These are phyloP conservation scores for Heliconius sara DNA, from an alignment of 2,888 invertebrate genomes.

Conservation along the genomic window DNA sequence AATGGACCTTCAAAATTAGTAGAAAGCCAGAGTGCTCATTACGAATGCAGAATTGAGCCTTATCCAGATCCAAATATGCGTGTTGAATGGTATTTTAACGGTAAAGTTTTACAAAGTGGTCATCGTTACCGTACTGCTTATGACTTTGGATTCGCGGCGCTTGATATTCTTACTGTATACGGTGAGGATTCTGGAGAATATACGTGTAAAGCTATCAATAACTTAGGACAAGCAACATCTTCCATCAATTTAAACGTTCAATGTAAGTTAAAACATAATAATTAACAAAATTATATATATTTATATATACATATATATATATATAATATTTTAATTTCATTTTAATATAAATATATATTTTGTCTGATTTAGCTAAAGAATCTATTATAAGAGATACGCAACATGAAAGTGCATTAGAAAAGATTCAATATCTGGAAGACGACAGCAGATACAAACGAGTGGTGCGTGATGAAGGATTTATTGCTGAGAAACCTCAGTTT, in stretches of 20 bases:
- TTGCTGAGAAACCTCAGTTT: slow-evolving; percentile 94
- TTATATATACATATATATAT: neutral
- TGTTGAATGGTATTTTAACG: slow-evolving; percentile 97
- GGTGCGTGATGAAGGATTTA: slow-evolving; percentile 88
- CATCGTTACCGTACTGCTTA: slow-evolving; percentile 96
- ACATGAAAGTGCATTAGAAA: slow-evolving; percentile 95
- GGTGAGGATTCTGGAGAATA: slow-evolving; percentile 97
- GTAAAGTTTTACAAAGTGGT: slow-evolving; percentile 92
- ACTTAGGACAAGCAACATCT: slow-evolving; percentile 91
- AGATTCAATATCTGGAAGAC: slow-evolving; percentile 96
- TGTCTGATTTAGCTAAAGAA: slow-evolving; percentile 86
- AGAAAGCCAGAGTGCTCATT: slow-evolving; percentile 95
- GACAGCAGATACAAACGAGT: slow-evolving; percentile 90
- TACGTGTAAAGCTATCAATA: slow-evolving; percentile 93
- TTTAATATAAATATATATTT: neutral
- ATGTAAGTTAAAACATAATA: slow-evolving; percentile 84
- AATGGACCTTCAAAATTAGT: slow-evolving; percentile 93
- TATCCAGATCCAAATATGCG: slow-evolving; percentile 95
- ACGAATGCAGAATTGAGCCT: slow-evolving; percentile 96
- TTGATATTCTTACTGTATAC: slow-evolving; percentile 97
- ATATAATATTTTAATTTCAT: neutral
- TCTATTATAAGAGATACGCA: slow-evolving; percentile 95
- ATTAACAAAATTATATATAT: slow-evolving; percentile 3
- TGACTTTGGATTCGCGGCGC: slow-evolving; percentile 98
- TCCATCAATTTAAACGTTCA: slow-evolving; percentile 92